Conservation (phyloP, 2,888 invertebrate species). For the Sinodicranocentrus sp. region DNA sequence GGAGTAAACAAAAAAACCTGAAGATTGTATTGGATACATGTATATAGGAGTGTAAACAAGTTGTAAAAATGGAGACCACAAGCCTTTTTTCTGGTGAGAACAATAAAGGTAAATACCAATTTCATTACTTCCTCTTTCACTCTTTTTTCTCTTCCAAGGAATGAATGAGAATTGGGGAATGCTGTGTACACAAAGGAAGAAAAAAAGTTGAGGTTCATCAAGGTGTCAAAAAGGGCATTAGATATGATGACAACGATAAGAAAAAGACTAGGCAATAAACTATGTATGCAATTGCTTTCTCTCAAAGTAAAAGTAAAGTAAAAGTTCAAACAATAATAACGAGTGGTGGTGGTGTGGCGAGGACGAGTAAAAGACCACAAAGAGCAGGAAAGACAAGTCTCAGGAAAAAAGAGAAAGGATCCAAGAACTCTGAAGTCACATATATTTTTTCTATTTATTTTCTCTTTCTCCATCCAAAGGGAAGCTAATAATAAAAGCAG, state of each 20-base stretch:
- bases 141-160: conserved; percentile 11
- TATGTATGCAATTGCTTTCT: conserved; percentile 11
- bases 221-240: conserved; percentile 23
- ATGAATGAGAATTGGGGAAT: conserved; percentile 3
- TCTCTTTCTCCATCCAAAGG: conserved; percentile 11
- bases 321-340: conserved; percentile 34
- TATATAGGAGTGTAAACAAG: not conserved
- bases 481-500: conserved; percentile 19
- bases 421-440: not conserved
- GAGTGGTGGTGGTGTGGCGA: not conserved
- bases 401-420: not conserved
- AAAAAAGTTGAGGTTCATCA: conserved; percentile 2
- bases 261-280: conserved; percentile 13
- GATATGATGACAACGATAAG: conserved; percentile 5
- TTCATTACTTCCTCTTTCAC: conserved; percentile 36
- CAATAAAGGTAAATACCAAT: conserved; percentile 55
- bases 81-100: conserved; percentile 25
- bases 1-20: conserved; percentile 33
- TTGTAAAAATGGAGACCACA: conserved; percentile 20
- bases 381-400: not conserved
- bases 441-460: conserved; percentile 7
- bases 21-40: conserved; percentile 16
- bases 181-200: conserved; percentile 16
- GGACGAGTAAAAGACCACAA: conserved; percentile 3
- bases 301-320: not conserved